A percentile compares a stretch with the other conserved stretches of the same genome.
These are phyloP conservation scores for Flexamia atlantica DNA, from an alignment of 2,888 invertebrate species.

Conservation along the genomic window DNA sequence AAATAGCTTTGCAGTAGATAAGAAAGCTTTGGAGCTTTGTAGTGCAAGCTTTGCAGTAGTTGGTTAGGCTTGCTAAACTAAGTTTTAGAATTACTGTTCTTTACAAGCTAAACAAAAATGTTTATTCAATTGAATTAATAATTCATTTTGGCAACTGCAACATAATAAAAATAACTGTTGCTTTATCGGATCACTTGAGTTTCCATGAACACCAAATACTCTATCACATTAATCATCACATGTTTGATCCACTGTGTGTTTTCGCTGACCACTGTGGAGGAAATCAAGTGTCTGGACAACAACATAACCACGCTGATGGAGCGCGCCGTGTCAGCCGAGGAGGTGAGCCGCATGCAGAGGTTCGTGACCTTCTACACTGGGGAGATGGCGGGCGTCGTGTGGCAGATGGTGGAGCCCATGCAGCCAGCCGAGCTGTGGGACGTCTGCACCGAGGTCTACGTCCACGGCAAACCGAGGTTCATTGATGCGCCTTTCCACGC, in stretches of 20 bases:
- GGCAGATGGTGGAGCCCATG: constrained; percentile 46
- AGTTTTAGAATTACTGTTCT: too few relatives aligned
- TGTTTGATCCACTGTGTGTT: not conserved
- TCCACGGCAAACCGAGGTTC: constrained; percentile 39
- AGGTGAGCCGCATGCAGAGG: constrained; percentile 36
- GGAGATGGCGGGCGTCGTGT: constrained; percentile 44
- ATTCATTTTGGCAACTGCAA: too few relatives aligned
- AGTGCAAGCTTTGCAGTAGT: too few relatives aligned
- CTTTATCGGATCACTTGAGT: not conserved
- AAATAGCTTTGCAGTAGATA: too few relatives aligned
- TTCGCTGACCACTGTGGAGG: constrained; percentile 10
- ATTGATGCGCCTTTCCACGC: not conserved
- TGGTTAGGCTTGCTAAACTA: too few relatives aligned
- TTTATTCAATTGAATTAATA: too few relatives aligned
- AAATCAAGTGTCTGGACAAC: constrained; percentile 46
- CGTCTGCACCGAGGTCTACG: not conserved
- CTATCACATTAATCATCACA: not conserved
- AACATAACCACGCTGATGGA: constrained; percentile 46
- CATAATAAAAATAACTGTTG: too few relatives aligned
- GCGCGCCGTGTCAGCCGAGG: not conserved
- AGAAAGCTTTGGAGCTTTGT: too few relatives aligned
- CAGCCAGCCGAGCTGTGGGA: constrained; percentile 33
- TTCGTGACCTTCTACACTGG: constrained; percentile 48
- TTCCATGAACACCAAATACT: not conserved
- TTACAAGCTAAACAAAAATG: too few relatives aligned